Conservation (phyloP, 2,797 vertebrate genomes). For the Xiphorhynchus erythropygius region DNA sequence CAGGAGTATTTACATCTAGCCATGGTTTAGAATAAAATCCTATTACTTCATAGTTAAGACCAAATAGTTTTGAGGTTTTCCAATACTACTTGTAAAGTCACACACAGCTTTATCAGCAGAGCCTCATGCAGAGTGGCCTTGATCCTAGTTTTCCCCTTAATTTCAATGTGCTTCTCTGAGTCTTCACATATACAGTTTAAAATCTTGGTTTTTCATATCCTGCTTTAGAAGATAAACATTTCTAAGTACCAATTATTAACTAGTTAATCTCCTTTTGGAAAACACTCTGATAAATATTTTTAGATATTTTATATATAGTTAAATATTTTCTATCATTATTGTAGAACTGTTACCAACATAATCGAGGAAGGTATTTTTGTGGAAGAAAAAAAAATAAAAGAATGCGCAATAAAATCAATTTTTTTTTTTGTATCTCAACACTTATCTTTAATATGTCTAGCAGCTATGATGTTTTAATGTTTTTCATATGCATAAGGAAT, state of each 20-base stretch:
- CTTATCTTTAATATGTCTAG: background rate
- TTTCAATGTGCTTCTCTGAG: background rate
- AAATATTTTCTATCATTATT: background rate
- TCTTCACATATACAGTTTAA: background rate
- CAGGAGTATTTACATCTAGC: background rate
- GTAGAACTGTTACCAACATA: background rate
- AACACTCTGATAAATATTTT: background rate
- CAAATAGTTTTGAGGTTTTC: background rate
- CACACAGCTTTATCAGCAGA: background rate
- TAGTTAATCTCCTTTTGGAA: background rate
- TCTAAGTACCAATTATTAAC: background rate
- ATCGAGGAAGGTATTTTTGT: background rate
- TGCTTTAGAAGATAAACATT: background rate
- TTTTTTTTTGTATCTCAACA: background rate
- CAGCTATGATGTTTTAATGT: background rate
- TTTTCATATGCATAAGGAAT: background rate
- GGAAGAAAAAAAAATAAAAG: background rate
- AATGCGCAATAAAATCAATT: background rate
- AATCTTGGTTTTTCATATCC: background rate
- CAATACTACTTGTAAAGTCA: background rate
- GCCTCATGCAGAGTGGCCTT: background rate
- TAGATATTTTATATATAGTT: background rate
- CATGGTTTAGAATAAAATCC: background rate
- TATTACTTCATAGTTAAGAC: background rate
- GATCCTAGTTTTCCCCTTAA: background rate